Base-by-base conservation (phyloP, 2,113 vertebrate species). In the Eurystomus gularis region DNA sequence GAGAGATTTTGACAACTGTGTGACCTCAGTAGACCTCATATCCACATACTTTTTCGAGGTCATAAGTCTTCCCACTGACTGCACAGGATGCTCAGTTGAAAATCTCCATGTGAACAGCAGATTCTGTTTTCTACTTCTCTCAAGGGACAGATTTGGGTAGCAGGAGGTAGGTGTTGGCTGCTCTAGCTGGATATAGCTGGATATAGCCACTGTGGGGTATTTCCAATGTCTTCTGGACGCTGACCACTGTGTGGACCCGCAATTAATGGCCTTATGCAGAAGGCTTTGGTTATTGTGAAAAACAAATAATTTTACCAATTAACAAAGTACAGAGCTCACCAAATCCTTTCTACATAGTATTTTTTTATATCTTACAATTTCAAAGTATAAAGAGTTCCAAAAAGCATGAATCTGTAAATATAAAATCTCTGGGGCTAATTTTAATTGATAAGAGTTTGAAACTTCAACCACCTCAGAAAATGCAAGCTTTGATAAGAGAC, bases 171-270 rank as follows among this genome's bases (percentile, higher is more conserved):
- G 13, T 48, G 29, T 54, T 46, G 46, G 44, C 58, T 48, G n/a
- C n/a, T 79, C 25, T 35, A 31, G n/a, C n/a, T n/a, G n/a, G n/a
- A n/a, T n/a, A n/a, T n/a, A n/a, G 25, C 20, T 66, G 79, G 13
- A 66, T 4, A 10, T 19, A 62, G 33, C 14, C 81, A 46, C 33
- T 35, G 24, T 40, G 10, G 26, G n/a, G 13, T 42, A 28, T 54
- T 71, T 82, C 69, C 42, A 46, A 3, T 11, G 18, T 37, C 57
- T 70, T 46, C 82, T 65, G 57, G 29, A 46, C 35, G 26, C 31
- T 21, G 55, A 49, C 17, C 0, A 1, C 46, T 55, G 7, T 16
- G 26, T 3, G 0, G 40, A 48, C 21, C 25, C 39, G 25, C 39
- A 66, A 37, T 2, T 51, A 25, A 52, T 26, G 33, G 16, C 46